Percentiles rank a stretch among this genome's conserved stretches.
Evolutionary conservation across 2,113 vertebrate species (phyloP).

Genomic region (Anser cygnoides): DNA sequence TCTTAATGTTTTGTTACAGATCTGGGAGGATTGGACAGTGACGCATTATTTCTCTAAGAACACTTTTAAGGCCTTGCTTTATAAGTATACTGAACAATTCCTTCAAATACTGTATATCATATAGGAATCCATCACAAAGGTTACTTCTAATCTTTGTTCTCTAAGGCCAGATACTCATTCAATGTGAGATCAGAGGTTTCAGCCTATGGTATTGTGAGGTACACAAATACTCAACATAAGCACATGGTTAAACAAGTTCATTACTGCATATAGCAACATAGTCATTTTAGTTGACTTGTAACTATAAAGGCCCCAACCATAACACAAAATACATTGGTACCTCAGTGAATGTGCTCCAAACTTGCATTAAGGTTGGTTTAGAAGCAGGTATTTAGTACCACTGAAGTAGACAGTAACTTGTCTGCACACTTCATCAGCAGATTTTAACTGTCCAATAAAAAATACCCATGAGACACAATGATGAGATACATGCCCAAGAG

Average conservation of each 20-base stretch:
- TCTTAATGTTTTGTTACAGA: background rate
- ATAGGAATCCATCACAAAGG: background rate
- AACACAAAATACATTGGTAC: background rate
- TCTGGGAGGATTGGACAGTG: background rate
- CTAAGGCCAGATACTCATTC: background rate
- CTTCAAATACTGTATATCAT: background rate
- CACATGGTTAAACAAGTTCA: background rate
- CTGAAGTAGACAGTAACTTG: background rate
- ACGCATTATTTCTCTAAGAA: background rate
- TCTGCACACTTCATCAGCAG: background rate
- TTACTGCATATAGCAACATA: background rate
- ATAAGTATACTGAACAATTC: background rate
- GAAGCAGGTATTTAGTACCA: background rate
- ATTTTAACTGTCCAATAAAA: background rate
- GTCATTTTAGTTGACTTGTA: background rate
- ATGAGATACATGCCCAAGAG: background rate
- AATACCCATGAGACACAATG: background rate
- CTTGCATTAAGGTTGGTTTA: background rate
- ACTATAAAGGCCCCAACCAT: background rate
- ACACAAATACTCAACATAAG: background rate
- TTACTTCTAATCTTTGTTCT: background rate
- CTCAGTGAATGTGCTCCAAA: background rate
- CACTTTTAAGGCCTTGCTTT: background rate
- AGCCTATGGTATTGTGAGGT: background rate
- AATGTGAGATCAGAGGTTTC: background rate